These are phyloP conservation scores for Linnaemya vulpina DNA, from an alignment of 2,888 invertebrate genomes.

Conservation along the genomic window DNA sequence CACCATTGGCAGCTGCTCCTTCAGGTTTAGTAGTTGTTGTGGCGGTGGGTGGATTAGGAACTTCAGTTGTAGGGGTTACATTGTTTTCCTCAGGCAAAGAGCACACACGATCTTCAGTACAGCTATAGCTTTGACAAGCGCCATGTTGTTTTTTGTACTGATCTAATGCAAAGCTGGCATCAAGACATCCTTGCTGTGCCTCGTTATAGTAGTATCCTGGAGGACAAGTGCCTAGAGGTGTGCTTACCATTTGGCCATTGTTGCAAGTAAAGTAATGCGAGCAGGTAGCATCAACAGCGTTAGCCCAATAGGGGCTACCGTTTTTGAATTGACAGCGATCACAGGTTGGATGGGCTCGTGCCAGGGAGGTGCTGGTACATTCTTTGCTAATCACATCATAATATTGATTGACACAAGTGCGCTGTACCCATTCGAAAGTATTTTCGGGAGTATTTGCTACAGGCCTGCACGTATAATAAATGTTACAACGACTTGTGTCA, in stretches of 20 bases:
- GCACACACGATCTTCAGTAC: neutral
- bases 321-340: slow-evolving; percentile 73
- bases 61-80: neutral
- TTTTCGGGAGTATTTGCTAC: neutral
- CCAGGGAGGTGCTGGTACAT: slow-evolving; percentile 46
- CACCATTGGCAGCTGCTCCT: neutral
- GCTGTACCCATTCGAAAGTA: neutral
- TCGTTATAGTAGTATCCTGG: slow-evolving; percentile 64
- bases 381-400: slow-evolving; percentile 12
- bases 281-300: slow-evolving; percentile 71
- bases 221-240: slow-evolving; percentile 28
- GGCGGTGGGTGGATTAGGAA: neutral
- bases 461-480: slow-evolving; percentile 43
- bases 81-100: neutral
- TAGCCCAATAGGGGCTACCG: slow-evolving; percentile 71
- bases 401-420: slow-evolving; percentile 12
- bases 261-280: slow-evolving; percentile 62
- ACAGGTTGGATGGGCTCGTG: slow-evolving; percentile 66
- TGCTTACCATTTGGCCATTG: slow-evolving; percentile 36
- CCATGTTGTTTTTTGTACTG: slow-evolving; percentile 29
- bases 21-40: neutral
- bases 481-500: slow-evolving; percentile 43
- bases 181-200: slow-evolving; percentile 56
- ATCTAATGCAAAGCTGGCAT: neutral
- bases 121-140: slow-evolving; percentile 40